Percentiles rank a stretch among this genome's conserved stretches.
These are phyloP conservation scores for Lysandra coridon DNA, from an alignment of 2,888 invertebrate genomes.

Conservation along the genomic window DNA sequence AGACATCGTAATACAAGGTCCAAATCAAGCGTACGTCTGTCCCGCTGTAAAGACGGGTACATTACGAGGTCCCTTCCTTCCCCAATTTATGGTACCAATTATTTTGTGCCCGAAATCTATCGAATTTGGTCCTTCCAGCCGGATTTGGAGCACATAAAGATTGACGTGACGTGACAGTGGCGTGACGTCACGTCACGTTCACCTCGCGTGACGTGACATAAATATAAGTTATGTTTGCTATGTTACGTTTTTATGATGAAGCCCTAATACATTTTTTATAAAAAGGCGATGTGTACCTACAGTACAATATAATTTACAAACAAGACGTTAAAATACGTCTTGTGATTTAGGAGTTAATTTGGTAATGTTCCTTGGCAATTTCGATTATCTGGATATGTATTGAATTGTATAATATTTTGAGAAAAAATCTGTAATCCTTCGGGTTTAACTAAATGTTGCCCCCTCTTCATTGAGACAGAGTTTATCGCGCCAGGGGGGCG, in stretches of 20 bases:
- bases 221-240: constrained; percentile 7
- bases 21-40: background rate
- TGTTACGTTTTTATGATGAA: background rate
- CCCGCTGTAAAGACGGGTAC: background rate
- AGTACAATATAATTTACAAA: background rate
- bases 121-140: constrained; percentile 6
- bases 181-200: constrained; percentile 36
- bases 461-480: too few species aligned
- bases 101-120: constrained; percentile 9
- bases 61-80: background rate
- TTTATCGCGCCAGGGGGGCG: too few species aligned
- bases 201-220: constrained; percentile 30
- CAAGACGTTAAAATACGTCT: background rate
- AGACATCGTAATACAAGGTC: background rate
- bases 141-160: constrained; percentile 5
- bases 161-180: constrained; percentile 28
- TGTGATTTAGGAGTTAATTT: background rate
- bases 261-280: background rate
- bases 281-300: too few species aligned
- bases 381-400: too few species aligned
- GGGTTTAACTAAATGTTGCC: too few species aligned
- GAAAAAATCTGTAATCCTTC: too few species aligned
- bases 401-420: too few species aligned
- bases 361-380: too few species aligned
- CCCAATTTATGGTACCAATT: background rate